Evolutionary conservation across 2,113 vertebrate species (phyloP), one percentile per base, ranked within the genome.

Genomic region (Pheucticus melanocephalus): DNA sequence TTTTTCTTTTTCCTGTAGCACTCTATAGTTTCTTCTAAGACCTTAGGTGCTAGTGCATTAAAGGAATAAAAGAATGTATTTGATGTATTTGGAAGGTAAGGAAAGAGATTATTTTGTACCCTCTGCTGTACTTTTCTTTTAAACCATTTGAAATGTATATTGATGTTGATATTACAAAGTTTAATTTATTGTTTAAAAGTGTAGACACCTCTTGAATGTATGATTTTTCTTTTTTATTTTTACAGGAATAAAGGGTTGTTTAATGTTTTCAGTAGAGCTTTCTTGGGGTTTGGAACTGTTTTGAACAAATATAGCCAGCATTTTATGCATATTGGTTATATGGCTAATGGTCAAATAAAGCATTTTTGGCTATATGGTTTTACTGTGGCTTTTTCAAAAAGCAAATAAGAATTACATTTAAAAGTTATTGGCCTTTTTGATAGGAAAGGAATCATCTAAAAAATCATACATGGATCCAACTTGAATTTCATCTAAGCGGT

Each of bases 141-240:
- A 71, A 95, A 80, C 92, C 1, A 82, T 94, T 92, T 92, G 39
- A 94, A 92, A 91, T 97, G 94, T 97, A 97, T 95, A 94, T 94
- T 81, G 73, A 70, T 97, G 83, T 96, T 91, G 79, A 94, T 97
- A 94, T 57, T 82, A 48, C 31, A 75, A 87, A 92, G 77, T 47
- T 95, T 97, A 97, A 97, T 95, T 97, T 97, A 97, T 97, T 95
- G 79, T 88, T 94, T 77, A 75, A 90, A 95, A 88, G 71, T 87
- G 22, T 92, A 92, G 94, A 82, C 60, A 66, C 50, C 70, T 95
- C 92, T 90, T 88, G 75, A 96, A 88, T 95, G 94, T 93, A 95
- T 92, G 12, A 4, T 66, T 96, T 95, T 90, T 73, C n/a, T 76
- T 83, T 91, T 92, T 96, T 95, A 96, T 95, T 97, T 97, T 97